Evolutionary conservation across 2,888 invertebrate species (phyloP), one percentile per base, ranked within the genome.

Genomic region (Leucophenga montana): DNA sequence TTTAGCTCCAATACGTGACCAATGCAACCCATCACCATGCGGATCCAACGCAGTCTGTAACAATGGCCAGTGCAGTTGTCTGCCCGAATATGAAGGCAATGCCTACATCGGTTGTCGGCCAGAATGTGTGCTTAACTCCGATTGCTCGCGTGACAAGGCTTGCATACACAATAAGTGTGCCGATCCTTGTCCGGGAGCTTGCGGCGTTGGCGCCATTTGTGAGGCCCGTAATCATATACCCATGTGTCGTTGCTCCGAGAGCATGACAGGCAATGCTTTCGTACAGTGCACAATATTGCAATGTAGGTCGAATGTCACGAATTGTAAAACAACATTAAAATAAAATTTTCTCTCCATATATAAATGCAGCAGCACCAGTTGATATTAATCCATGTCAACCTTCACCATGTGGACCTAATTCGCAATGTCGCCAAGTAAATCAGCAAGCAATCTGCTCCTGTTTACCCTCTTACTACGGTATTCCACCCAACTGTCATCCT

Each of bases 151-250:
- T 48, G 92, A 94, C 84, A 89, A 91, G 80, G 94, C 95, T 61
- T 95, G 95, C 83, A 91, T 93, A 66, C 91, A 92, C 85, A 92
- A 92, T 84, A 94, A 94, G 90, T 95, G 95, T 85, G 90, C 91
- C 77, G 94, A 96, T 88, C 96, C 96, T 6, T 96, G 96, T 81
- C 92, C 92, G 2, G 94, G 94, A 39, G 92, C 92, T 4, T 95
- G 95, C 83, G 95, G 94, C 20, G 86, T 92, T 59, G 93, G 93
- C 82, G 93, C 95, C 6, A 89, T 92, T 71, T 95, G 95, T 85
- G 91, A 92, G 79, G 94, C 94, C 14, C 90, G 93, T 46, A 94
- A 93, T 83, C 95, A 95, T 85, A 91, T 92, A 65, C 94, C 95
- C 20, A 92, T 91, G 79, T 95, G 95, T 82, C 91, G 91, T 67